Evolutionary conservation across 2,888 invertebrate genomes (phyloP).

Genomic region (Drosophila cracens): DNA sequence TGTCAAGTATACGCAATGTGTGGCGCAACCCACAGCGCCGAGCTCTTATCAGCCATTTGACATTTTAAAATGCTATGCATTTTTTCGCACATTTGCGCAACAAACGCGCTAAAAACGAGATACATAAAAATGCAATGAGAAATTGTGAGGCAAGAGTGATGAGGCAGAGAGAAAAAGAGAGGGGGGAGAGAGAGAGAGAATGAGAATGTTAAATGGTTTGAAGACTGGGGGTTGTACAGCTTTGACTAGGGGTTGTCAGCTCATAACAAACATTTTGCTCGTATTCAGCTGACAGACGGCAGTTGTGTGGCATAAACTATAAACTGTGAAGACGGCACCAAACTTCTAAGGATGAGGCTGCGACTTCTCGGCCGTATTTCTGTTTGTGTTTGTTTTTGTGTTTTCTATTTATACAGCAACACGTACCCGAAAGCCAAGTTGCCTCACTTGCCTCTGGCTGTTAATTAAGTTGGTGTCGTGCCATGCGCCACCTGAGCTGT

Average conservation of each 20-base stretch:
- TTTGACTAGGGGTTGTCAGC: conserved; percentile 28
- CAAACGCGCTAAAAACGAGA: conserved; percentile 41
- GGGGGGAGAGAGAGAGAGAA: not conserved
- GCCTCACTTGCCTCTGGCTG: conserved; percentile 55
- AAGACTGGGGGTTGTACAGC: not conserved
- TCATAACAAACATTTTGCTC: conserved; percentile 36
- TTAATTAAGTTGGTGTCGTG: conserved; percentile 61
- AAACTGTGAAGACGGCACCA: conserved; percentile 5
- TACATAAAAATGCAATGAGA: conserved; percentile 56
- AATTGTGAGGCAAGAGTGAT: conserved; percentile 37
- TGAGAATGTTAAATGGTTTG: not conserved
- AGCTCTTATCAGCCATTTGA: conserved; percentile 58
- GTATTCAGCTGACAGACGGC: conserved; percentile 22
- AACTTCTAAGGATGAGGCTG: conserved; percentile 12
- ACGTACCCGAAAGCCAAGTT: conserved; percentile 53
- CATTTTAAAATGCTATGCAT: conserved; percentile 64
- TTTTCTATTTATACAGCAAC: conserved; percentile 59
- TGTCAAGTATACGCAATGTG: conserved; percentile 49
- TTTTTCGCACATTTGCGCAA: conserved; percentile 61
- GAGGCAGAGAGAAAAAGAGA: not conserved
- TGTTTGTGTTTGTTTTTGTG: conserved; percentile 14
- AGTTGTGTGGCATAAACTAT: conserved; percentile 30
- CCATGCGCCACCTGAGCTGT: conserved; percentile 16
- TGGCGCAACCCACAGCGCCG: conserved; percentile 18
- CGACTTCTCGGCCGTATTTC: conserved; percentile 3